These are phyloP conservation scores for Ophiothrix spiculata DNA, from an alignment of 35 echinoderm and acorn worm genomes.

Conservation along the genomic window DNA sequence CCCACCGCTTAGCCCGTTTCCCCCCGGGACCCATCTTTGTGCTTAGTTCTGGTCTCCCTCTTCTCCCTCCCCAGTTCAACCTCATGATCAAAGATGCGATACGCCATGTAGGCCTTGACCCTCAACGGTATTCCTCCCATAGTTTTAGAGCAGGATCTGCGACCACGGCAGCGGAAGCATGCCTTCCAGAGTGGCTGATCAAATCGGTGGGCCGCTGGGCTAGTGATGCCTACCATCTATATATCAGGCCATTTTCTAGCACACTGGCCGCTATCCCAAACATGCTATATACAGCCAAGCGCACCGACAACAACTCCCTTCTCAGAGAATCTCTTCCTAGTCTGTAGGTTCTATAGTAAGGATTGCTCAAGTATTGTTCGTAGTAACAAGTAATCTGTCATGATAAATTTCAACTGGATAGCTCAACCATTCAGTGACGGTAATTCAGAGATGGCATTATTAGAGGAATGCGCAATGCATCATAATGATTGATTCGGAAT, in stretches of 20 bases:
- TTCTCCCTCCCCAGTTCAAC: not conserved
- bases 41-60: not conserved
- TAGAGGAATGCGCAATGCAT: no score
- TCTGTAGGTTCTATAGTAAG: no score
- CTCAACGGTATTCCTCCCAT: not conserved
- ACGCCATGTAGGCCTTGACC: not conserved
- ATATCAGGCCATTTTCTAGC: not conserved
- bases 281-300: no score
- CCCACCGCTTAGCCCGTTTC: not conserved
- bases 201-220: not conserved
- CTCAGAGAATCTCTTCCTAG: no score
- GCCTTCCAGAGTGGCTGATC: not conserved
- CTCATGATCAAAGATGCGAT: not conserved
- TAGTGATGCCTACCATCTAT: not conserved
- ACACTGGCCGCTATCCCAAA: not conserved
- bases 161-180: not conserved
- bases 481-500: no score
- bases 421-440: no score
- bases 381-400: no score
- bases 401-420: no score
- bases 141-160: not conserved
- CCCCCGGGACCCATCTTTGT: not conserved
- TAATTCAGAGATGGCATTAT: no score
- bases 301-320: no score
- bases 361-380: no score